Evolutionary conservation across 2,113 vertebrate species (phyloP), one percentile per base, ranked within the genome.

Genomic region (Donacobius atricapilla): DNA sequence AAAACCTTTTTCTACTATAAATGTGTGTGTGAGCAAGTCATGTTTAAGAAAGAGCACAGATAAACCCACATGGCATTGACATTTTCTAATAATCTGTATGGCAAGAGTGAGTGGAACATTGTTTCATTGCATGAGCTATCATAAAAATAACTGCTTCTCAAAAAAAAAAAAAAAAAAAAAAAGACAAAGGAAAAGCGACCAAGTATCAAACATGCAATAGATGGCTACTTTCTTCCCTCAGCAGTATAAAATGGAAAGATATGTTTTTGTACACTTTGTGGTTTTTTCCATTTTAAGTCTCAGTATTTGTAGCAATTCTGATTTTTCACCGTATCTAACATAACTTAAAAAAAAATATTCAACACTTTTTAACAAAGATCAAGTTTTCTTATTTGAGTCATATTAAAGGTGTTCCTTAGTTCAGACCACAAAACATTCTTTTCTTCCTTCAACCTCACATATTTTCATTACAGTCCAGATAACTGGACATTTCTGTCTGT

Each of bases 181-280:
- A 28, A 31, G 0, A 3, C 53, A 58, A 64, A 48, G 7, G 6
- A 47, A 71, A 44, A 45, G 2, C 13, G 2, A 24, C 15, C 31
- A 70, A 2, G 0, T 48, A 39, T 30, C 11, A 69, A 90, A 44
- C 13, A 57, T 11, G 1, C 3, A 39, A 17, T 25, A 56, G 18
- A 87, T 63, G 13, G 2, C 2, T 18, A 22, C 1, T 13, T 87
- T 83, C 2, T 53, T 76, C 56, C 78, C 24, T 83, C 10, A 63
- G 8, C 11, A 30, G 9, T 44, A 31, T 40, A 81, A 87, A 68
- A 11, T 60, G 19, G 11, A 68, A 80, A 51, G 9, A 47, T 13
- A 42, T 5, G 19, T 25, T 71, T 68, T 80, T 73, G 2, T 24
- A 39, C 7, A 42, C 4, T 1, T 45, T 50, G 6, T 53, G 6